These are phyloP conservation scores for Microhierax caerulescens DNA, from an alignment of 2,797 vertebrate species.

Conservation along the genomic window DNA sequence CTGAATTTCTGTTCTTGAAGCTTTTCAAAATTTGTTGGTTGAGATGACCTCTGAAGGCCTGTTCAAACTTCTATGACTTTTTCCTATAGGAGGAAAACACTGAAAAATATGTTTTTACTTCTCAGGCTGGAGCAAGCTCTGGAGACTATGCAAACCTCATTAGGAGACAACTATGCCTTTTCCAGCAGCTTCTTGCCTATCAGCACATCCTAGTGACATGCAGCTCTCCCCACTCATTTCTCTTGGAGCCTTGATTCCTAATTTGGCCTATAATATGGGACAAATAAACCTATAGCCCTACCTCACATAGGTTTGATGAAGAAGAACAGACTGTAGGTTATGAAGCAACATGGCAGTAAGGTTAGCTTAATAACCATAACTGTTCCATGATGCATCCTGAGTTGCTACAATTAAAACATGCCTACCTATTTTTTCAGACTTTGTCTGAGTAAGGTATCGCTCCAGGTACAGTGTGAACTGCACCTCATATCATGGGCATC, in stretches of 20 bases:
- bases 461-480: not conserved
- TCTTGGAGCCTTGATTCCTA: not conserved
- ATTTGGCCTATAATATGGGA: not conserved
- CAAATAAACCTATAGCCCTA: not conserved
- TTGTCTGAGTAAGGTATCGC: not conserved
- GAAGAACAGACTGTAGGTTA: not conserved
- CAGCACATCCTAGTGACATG: not conserved
- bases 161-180: not conserved
- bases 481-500: not conserved
- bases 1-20: not conserved
- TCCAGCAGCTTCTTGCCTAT: not conserved
- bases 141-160: not conserved
- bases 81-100: not conserved
- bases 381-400: not conserved
- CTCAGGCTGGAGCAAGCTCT: not conserved
- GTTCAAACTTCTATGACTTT: not conserved
- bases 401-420: not conserved
- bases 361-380: not conserved
- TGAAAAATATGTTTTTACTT: not conserved
- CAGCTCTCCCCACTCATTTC: not conserved
- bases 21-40: not conserved
- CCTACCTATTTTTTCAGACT: not conserved
- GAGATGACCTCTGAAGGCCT: not conserved
- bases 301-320: not conserved
- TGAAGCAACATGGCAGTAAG: not conserved